These are phyloP conservation scores for Phaethon lepturus DNA, from an alignment of 2,113 vertebrate species.

Conservation along the genomic window DNA sequence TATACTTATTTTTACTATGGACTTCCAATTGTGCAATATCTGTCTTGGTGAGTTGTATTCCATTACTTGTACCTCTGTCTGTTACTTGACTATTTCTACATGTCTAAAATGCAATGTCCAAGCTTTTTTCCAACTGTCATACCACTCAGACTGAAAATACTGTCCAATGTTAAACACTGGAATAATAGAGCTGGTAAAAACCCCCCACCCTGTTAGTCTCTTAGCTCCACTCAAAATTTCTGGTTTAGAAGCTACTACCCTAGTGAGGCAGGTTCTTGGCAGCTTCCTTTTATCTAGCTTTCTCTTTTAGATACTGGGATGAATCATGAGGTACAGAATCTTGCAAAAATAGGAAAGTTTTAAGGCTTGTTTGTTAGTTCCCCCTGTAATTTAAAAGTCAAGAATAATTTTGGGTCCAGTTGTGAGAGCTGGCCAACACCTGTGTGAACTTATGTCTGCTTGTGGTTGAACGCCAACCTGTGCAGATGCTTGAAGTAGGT, in stretches of 20 bases:
- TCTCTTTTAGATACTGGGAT: neutral
- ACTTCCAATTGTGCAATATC: neutral
- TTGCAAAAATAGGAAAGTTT: neutral
- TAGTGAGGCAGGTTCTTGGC: neutral
- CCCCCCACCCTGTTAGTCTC: fast-evolving
- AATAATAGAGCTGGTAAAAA: neutral
- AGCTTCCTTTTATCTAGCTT: neutral
- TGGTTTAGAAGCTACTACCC: neutral
- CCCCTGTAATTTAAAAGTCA: neutral
- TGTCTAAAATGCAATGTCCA: neutral
- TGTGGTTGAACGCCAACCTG: neutral
- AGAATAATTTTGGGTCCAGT: neutral
- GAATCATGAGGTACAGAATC: neutral
- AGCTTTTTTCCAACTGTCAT: neutral
- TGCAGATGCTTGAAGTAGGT: neutral
- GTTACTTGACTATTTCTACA: neutral
- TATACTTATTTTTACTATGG: neutral
- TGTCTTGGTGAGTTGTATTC: neutral
- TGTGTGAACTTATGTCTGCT: neutral
- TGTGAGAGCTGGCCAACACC: neutral
- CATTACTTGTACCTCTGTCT: neutral
- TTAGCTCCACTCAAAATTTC: neutral
- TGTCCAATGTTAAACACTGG: neutral
- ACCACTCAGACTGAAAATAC: neutral
- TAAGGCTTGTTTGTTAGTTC: neutral